A percentile compares a stretch with the other conserved stretches of the same genome.
These are phyloP conservation scores for Choreutis nemorana DNA, from an alignment of 2,888 invertebrate genomes.

Conservation along the genomic window DNA sequence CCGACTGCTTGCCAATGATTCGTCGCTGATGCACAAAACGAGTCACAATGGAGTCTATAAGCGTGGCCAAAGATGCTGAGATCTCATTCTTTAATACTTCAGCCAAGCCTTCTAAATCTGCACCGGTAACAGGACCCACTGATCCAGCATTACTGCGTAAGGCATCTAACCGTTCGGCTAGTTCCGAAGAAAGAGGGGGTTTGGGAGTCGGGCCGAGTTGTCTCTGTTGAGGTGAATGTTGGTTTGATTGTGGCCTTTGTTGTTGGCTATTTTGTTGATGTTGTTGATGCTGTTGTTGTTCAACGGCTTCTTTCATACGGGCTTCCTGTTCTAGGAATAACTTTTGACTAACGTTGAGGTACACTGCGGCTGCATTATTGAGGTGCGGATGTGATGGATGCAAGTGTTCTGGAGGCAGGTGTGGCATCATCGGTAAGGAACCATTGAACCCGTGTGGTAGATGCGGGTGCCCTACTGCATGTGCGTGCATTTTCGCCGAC, in stretches of 20 bases:
- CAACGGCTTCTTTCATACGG: slow-evolving; percentile 73
- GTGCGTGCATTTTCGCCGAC: slow-evolving; percentile 68
- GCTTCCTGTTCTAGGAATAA: slow-evolving; percentile 83
- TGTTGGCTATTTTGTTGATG: slow-evolving; percentile 55
- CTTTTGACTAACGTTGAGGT: slow-evolving; percentile 80
- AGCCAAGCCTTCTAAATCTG: slow-evolving; percentile 89
- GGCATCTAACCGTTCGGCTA: slow-evolving; percentile 80
- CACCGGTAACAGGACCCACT: slow-evolving; percentile 73
- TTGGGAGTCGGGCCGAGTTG: slow-evolving; percentile 53
- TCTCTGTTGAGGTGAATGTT: slow-evolving; percentile 64
- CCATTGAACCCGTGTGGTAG: slow-evolving; percentile 70
- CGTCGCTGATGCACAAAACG: slow-evolving; percentile 85
- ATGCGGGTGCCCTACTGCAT: slow-evolving; percentile 59
- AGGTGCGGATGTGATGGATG: slow-evolving; percentile 63
- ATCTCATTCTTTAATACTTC: slow-evolving; percentile 92
- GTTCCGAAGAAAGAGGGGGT: slow-evolving; percentile 69
- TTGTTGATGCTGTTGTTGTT: slow-evolving; percentile 50
- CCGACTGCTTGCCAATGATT: slow-evolving; percentile 77
- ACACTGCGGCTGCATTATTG: slow-evolving; percentile 74
- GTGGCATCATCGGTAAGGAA: slow-evolving; percentile 63
- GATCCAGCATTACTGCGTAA: slow-evolving; percentile 75
- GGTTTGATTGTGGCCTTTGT: slow-evolving; percentile 67
- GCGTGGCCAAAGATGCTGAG: slow-evolving; percentile 79
- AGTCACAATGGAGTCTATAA: slow-evolving; percentile 89
- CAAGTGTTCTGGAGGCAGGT: slow-evolving; percentile 63